Base-by-base conservation (phyloP, 2,797 vertebrate species). In the Xyrichtys novacula region DNA sequence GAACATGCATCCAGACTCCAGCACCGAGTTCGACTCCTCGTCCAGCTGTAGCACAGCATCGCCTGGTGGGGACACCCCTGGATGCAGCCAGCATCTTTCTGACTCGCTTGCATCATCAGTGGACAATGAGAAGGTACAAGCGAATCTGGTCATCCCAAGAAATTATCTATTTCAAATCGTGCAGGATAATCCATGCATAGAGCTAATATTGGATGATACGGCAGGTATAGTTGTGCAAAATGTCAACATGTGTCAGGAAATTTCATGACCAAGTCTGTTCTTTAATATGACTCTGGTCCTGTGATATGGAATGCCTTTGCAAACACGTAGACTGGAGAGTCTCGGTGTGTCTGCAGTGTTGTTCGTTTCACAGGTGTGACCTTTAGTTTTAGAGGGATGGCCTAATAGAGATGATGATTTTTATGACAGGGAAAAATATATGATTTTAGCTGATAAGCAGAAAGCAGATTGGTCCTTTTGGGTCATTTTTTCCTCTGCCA, bases 1-100 rank as follows among this genome's bases (percentile, higher is more conserved):
- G 20, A 89, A 77, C 88, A 98, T 97, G 96, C 95, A 95, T 88
- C 94, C 93, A 64, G 93, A 95, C 82, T 95, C 94, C 85, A 83
- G 90, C 84, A 80, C 91, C 66, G 95, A 97, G 53, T 94, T 95
- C 88, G 96, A 97, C 85, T 93, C 94, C 2, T 95, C 95, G 34
- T 97, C 96, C 73, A 95, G 96, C 91, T 96, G 96, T 89, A 96
- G 95, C 89, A 94, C 95, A 89, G 95, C 96, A 86, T 97, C 96
- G 78, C 95, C 96, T 64, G 94, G 93, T 47, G 96, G 94, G 88
- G 96, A 97, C 89, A 96, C 88, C 80, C 94, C 95, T 62, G 94
- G 93, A 59, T 95, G 96, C 90, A 96, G 94, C 81, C 89, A 88
- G 90, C 94, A 92, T 40, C 95, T 95, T 52, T 93, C 95, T 59